These are phyloP conservation scores for Lycocorax pyrrhopterus DNA, from an alignment of 2,113 vertebrate genomes.

Conservation along the genomic window DNA sequence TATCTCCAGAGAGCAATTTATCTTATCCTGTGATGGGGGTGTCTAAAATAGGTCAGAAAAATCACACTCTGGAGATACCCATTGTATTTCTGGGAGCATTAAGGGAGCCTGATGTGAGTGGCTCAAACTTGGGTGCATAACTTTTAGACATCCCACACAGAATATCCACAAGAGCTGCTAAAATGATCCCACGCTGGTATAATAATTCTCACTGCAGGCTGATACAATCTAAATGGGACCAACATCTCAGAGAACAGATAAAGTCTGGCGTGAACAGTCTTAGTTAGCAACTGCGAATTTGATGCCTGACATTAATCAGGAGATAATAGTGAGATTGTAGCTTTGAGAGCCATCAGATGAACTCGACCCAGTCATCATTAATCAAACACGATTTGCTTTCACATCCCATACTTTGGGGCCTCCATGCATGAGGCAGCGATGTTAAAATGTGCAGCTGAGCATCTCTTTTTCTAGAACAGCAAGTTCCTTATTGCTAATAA, in stretches of 20 bases:
- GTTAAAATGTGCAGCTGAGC: background rate
- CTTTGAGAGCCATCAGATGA: background rate
- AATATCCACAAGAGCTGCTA: background rate
- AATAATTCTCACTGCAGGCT: background rate
- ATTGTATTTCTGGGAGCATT: background rate
- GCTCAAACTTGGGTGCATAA: background rate
- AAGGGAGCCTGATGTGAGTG: background rate
- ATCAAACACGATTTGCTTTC: background rate
- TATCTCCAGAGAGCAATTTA: conserved; percentile 16
- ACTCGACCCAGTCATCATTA: background rate
- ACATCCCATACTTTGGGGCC: too few species aligned
- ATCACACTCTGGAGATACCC: background rate
- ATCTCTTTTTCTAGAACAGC: background rate
- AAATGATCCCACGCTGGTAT: background rate
- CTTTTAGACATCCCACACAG: background rate
- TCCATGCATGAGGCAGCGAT: accelerated
- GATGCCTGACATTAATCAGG: conserved; percentile 4
- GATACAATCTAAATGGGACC: background rate
- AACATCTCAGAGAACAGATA: background rate
- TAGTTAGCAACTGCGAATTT: background rate
- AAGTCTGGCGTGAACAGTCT: background rate
- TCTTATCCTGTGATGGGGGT: background rate
- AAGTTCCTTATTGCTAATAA: background rate
- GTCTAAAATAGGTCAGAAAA: conserved; percentile 4
- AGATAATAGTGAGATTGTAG: background rate